A percentile compares a stretch with the other conserved stretches of the same genome.
phyloP scores from a whole-genome alignment of 2,113 vertebrate species.

The Notechis scutatus region DNA sequence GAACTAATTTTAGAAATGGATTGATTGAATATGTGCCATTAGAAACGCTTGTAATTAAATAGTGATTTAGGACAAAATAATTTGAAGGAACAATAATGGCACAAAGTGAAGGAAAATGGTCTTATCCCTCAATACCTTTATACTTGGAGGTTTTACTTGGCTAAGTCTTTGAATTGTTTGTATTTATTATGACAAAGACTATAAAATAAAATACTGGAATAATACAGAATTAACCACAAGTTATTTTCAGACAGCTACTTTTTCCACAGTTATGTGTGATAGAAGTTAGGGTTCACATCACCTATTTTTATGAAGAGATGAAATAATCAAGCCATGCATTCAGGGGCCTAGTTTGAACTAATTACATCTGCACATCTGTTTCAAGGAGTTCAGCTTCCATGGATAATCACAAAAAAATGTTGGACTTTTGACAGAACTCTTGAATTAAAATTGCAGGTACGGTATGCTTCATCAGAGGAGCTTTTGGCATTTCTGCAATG shows the following conservation, averaged over 20 bases:
- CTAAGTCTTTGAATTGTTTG: neutral
- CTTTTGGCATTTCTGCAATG: slow-evolving; percentile 3
- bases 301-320: neutral
- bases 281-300: neutral
- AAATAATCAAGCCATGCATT: slow-evolving; percentile 29
- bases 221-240: neutral
- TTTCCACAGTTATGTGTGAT: neutral
- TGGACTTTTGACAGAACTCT: slow-evolving; percentile 34
- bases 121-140: neutral
- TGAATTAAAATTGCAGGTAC: slow-evolving; percentile 44
- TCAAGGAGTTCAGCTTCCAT: slow-evolving; percentile 29
- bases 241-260: neutral
- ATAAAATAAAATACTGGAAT: neutral
- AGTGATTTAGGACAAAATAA: neutral
- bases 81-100: neutral
- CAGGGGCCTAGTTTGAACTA: slow-evolving; percentile 32
- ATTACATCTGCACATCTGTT: slow-evolving; percentile 40
- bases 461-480: slow-evolving; percentile 9
- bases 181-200: neutral
- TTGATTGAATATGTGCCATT: neutral
- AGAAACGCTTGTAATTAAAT: neutral
- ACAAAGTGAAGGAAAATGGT: neutral
- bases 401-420: slow-evolving; percentile 34
- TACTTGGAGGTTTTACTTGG: neutral
- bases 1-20: neutral